phyloP scores from a whole-genome alignment of 2,113 vertebrate species.

The Sturnus vulgaris region DNA sequence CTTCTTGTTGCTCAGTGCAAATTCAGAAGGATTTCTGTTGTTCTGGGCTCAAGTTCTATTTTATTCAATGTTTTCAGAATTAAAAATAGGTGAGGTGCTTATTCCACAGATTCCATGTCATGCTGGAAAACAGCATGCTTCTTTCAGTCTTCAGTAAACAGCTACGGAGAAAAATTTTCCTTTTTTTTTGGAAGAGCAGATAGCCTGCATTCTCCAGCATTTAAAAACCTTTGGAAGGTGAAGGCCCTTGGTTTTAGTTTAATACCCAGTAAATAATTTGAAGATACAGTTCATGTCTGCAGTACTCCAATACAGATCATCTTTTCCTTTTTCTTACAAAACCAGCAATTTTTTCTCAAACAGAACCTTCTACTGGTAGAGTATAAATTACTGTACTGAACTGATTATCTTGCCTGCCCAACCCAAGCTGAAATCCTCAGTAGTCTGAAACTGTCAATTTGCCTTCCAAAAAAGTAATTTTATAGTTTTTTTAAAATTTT shows the following conservation, averaged over 20 bases:
- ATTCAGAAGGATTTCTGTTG: neutral
- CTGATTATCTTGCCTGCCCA: neutral
- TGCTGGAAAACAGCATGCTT: neutral
- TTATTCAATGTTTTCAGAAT: neutral
- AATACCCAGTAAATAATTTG: neutral
- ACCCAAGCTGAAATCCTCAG: neutral
- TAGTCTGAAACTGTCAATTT: neutral
- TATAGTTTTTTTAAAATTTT: neutral
- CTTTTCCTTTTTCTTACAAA: neutral
- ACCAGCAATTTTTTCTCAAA: neutral
- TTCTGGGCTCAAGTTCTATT: neutral
- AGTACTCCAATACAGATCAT: neutral
- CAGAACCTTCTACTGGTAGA: neutral
- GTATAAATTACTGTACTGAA: neutral
- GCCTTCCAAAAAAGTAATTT: neutral
- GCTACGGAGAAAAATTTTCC: neutral
- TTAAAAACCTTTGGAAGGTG: neutral
- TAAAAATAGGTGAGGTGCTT: neutral
- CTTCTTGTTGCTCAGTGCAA: neutral
- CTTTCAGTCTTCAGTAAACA: neutral
- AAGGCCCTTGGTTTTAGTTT: neutral
- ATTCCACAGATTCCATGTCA: neutral
- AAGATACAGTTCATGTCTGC: neutral
- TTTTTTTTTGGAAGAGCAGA: neutral
- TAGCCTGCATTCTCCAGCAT: neutral